These are phyloP conservation scores for Mustelus asterias DNA, from an alignment of 2,113 vertebrate species.

Conservation along the genomic window DNA sequence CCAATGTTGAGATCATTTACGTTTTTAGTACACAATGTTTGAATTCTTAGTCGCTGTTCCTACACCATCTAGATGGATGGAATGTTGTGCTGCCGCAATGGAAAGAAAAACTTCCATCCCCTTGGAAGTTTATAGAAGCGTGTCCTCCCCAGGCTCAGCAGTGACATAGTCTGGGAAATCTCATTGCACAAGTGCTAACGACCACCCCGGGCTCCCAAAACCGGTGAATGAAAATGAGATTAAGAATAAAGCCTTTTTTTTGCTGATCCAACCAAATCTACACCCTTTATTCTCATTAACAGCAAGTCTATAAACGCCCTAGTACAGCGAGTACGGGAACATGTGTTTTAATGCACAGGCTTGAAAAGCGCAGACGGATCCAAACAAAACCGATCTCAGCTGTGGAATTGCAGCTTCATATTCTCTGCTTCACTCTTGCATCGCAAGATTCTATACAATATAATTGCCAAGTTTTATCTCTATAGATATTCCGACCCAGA, in stretches of 20 bases:
- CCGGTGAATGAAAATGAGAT: not conserved
- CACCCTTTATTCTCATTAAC: not conserved
- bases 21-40: no score
- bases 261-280: not conserved
- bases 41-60: no score
- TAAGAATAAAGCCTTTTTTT: not conserved
- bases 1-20: no score
- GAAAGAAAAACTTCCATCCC: no score
- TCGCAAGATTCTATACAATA: not conserved
- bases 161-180: no score
- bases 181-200: no score
- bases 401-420: not conserved
- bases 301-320: not conserved
- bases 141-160: no score
- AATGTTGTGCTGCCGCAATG: no score
- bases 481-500: not conserved
- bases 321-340: not conserved
- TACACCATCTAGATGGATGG: no score
- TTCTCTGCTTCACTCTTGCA: not conserved
- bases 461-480: not conserved
- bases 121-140: no score
- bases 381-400: no score
- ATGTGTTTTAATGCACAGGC: not conserved
- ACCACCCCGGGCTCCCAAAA: no score
- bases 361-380: not conserved